Evolutionary conservation across 2,797 vertebrate genomes (phyloP).

Genomic region (Tragelaphus oryx): DNA sequence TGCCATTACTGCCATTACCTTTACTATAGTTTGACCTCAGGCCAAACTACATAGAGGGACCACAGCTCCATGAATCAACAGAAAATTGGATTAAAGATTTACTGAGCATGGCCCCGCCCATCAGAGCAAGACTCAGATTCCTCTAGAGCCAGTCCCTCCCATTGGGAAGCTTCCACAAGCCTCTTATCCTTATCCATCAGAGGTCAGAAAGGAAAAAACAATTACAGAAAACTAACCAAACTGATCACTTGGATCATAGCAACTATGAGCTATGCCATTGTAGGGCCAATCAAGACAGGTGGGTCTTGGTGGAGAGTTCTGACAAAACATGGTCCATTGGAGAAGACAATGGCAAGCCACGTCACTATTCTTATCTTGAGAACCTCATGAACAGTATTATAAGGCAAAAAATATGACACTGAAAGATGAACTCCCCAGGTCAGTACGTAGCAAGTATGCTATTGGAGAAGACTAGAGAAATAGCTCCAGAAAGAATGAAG

Average conservation of each 20-base stretch:
- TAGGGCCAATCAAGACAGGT: neutral
- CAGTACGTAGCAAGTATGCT: rapidly evolving
- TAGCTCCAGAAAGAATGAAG: neutral
- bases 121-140: neutral
- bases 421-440: neutral
- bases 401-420: neutral
- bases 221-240: neutral
- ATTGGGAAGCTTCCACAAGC: neutral
- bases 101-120: neutral
- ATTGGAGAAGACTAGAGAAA: neutral
- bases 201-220: neutral
- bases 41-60: neutral
- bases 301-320: neutral
- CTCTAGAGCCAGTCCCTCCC: neutral
- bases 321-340: neutral
- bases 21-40: neutral
- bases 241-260: neutral
- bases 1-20: neutral
- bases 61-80: neutral
- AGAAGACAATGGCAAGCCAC: neutral
- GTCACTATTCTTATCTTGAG: neutral
- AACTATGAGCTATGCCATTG: neutral
- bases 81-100: neutral
- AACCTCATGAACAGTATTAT: neutral
- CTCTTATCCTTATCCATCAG: neutral